Base-by-base conservation (phyloP, 2,113 vertebrate genomes). In the Thymallus thymallus region DNA sequence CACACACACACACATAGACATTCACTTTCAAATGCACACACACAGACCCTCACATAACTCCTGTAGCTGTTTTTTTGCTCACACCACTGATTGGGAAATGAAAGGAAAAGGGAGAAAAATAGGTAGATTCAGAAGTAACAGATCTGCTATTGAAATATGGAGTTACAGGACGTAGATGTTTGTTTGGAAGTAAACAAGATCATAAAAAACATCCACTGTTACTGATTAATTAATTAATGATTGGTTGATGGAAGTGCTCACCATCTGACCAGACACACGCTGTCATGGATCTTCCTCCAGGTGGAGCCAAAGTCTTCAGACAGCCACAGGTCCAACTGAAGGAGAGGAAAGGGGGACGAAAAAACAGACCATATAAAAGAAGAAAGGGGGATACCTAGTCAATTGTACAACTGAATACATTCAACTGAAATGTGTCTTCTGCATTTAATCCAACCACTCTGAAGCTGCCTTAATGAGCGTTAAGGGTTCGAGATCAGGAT, bases 241-340 rank as follows among this genome's bases (percentile, higher is more conserved):
- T 18, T 6, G 5, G 58, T 5, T 48, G 20, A 69, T 41, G 68
- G 16, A 41, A 45, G 22, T 62, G 78, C 95, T 95, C 86, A 98
- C 97, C 96, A 98, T 94, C 95, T 95, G 81, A 95, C 94, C 85
- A 96, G 87, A 48, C 96, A 98, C 58, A 95, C 96, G 67, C 91
- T 90, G 84, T 94, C 85, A 80, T 98, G 94, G 77, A 98, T 94
- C 87, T 94, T 93, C 81, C 86, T 91, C 97, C 97, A 98, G 72
- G 85, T 94, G 89, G 85, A 88, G 35, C 96, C 96, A 88, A 98
- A 97, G 88, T 96, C 92, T 82, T 90, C 93, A 75, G 97, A 97
- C 76, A 98, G 77, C 96, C 96, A 98, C 67, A 90, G 65, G 55
- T 91, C 84, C 77, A 86, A 63, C 90, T 91, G 76, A 13, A 63